Evolutionary conservation across 2,888 invertebrate species (phyloP), one percentile per base, ranked within the genome.

Genomic region (Eutolmus rufibarbis): DNA sequence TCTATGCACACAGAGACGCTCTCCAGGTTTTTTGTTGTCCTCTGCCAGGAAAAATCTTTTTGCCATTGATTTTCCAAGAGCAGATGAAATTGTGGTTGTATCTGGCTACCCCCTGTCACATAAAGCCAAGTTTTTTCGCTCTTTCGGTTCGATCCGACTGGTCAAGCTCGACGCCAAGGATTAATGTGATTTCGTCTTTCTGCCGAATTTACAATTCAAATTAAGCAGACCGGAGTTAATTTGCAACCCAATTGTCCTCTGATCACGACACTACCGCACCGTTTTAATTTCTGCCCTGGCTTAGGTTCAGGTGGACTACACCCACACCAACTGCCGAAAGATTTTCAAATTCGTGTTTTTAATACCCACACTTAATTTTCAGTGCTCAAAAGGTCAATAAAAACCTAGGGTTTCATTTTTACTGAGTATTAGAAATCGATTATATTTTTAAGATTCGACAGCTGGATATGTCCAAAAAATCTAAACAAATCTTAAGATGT

Each of bases 61-160:
- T 86, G 76, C 86, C 78, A 84, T 88, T 77, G 87, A 88, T 88
- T 88, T 88, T 87, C 81, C 79, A 81, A 46, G 14, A 84, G 37
- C 81, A 79, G 85, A 79, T 85, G 87, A 79, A 77, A 88, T 87
- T 87, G 85, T 88, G 82, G 81, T 87, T 57, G 88, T 85, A 76
- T 40, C 46, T 85, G 76, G 14, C 34, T 76, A n/a, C n/a, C 2
- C n/a, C 23, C 57, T 57, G 86, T 57, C 77, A 40, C 14, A 56
- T 19, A 37, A 86, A 78, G 76, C 34, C 66, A 37, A 37, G 9
- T 56, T 82, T 66, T 81, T 56, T n/a, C 14, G 7, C 19, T 37
- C 14, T 34, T 57, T 66, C 23, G 46, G n/a, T 82, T 57, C 57
- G 28, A 28, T 23, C 19, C 28, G 66, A 66, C 7, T 66, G 66